phyloP scores from a whole-genome alignment of 1,140 invertebrate genomes.

The Hirudo medicinalis region DNA sequence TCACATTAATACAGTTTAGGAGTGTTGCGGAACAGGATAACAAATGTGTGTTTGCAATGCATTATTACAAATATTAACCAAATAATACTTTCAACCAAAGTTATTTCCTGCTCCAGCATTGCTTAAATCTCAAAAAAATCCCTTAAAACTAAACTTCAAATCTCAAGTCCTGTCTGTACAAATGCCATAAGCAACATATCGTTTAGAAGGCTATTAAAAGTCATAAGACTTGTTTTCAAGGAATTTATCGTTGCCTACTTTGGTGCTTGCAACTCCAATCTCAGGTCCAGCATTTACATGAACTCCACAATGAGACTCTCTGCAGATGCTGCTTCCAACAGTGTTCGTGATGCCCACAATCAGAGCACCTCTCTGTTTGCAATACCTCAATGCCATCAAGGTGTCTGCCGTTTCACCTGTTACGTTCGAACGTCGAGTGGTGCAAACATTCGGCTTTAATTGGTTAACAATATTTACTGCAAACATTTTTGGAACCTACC shows the following conservation, averaged over 20 bases:
- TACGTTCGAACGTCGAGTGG: constrained; percentile 16
- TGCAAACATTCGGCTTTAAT: background rate
- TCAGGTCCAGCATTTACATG: constrained; percentile 99
- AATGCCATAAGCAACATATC: background rate
- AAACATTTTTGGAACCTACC: constrained; percentile 26
- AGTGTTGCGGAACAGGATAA: too few relatives aligned
- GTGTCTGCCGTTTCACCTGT: constrained; percentile 87
- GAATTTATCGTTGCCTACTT: constrained; percentile 42
- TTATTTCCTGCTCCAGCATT: background rate
- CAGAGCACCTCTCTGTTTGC: constrained; percentile 85
- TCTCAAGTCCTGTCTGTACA: background rate
- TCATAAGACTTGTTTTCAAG: background rate
- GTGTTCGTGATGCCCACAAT: constrained; percentile 98
- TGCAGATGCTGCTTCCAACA: constrained; percentile 96
- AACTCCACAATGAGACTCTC: constrained; percentile 97
- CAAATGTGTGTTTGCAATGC: too few relatives aligned
- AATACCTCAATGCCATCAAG: constrained; percentile 80
- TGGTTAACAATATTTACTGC: background rate
- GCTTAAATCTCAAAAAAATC: too few relatives aligned
- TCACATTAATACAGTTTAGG: too few relatives aligned
- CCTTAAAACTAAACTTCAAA: background rate
- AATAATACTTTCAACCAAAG: constrained; percentile 1
- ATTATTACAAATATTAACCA: too few relatives aligned
- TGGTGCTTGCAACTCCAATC: constrained; percentile 98
- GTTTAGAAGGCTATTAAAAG: background rate